Conservation (phyloP, 2,113 vertebrate species). For the Camelus dromedarius region DNA sequence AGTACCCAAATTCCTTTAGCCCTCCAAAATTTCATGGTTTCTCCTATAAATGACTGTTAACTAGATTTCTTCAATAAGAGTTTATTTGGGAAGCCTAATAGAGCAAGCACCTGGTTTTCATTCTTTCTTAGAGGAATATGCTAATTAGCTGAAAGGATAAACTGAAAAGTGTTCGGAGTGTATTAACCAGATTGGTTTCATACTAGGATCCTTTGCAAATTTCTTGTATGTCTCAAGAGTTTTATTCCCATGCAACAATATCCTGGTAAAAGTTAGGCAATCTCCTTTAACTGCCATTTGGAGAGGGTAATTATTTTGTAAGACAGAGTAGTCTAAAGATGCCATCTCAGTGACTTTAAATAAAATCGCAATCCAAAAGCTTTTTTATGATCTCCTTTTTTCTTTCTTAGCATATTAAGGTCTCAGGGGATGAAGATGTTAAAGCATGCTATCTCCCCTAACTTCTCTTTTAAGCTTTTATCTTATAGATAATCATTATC, state of each 20-base stretch:
- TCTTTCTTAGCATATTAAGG: constrained; percentile 18
- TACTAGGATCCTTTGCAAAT: not conserved
- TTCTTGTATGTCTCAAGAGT: not conserved
- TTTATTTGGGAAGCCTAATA: not conserved
- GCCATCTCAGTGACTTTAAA: not conserved
- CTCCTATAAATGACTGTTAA: not conserved
- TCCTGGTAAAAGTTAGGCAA: not conserved
- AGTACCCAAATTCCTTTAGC: not conserved
- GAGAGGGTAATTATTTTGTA: constrained; percentile 4
- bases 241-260: not conserved
- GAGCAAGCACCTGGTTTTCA: not conserved
- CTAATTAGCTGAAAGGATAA: not conserved
- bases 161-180: rapidly evolving
- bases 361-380: constrained; percentile 7
- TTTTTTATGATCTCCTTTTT: constrained; percentile 14
- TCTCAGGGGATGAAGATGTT: constrained; percentile 60
- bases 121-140: not conserved
- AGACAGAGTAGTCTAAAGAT: not conserved
- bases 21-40: not conserved
- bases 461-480: constrained; percentile 56
- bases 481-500: constrained; percentile 56
- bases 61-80: not conserved
- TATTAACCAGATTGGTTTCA: not conserved
- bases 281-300: not conserved
- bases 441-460: not conserved